Conservation (phyloP, 2,888 invertebrate species). For the Cordylochernes scorpioides region DNA sequence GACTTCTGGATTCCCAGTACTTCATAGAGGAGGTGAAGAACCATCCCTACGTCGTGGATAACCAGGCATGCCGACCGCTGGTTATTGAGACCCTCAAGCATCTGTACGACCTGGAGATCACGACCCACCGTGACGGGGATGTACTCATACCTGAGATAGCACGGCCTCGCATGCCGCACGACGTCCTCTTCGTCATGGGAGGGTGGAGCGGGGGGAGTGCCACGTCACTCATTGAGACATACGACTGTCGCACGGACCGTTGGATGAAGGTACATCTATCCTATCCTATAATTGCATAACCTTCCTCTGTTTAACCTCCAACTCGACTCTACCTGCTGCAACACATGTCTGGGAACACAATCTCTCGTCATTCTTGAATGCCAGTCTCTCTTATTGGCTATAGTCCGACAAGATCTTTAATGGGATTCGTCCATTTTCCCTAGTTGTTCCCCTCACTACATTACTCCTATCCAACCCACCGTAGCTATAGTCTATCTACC, state of each 20-base stretch:
- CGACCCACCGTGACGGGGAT: conserved; percentile 33
- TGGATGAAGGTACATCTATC: conserved; percentile 40
- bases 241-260: conserved; percentile 61
- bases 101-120: conserved; percentile 70
- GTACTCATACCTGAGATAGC: no score
- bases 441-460: no score
- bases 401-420: no score
- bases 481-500: no score
- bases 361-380: no score
- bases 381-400: no score
- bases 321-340: no score
- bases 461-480: no score
- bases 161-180: conserved; percentile 44
- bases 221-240: conserved; percentile 53
- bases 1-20: conserved; percentile 59
- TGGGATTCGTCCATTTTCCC: no score
- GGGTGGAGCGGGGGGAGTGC: conserved; percentile 45
- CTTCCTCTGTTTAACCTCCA: no score
- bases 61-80: conserved; percentile 55
- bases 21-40: conserved; percentile 65
- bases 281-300: not conserved
- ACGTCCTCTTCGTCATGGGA: conserved; percentile 57
- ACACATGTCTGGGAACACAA: no score
- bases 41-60: conserved; percentile 44
- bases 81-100: conserved; percentile 73